Evolutionary conservation across 30 jellyfish, hydroid and myxozoan species (phyloP), one percentile per base, ranked within the genome.

Genomic region (Hydractinia symbiolongicarpus): DNA sequence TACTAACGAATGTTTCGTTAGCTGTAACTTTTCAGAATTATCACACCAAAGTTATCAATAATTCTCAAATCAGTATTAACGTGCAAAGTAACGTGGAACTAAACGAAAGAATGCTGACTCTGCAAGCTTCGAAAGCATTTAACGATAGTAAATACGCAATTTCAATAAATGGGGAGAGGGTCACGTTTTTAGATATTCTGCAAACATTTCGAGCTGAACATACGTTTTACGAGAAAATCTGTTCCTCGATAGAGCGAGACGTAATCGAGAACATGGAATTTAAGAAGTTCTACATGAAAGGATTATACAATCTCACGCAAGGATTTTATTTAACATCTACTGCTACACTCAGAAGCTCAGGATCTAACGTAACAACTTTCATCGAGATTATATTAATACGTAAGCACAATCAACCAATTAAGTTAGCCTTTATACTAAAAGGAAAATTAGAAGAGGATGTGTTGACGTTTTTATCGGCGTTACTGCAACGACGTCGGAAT

Each of bases 291-390:
- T 49, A 44, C 21, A 74, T 74, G 61, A 44, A 20, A 11, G 83
- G 83, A 74, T 49, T 74, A 4, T 74, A 74, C 54, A 58, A 74
- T 1, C 7, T 74, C 1, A 30, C 61, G 13, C 51, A 58, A 50
- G 83, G 83, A 74, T 74, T 74, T 50, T 74, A 74, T 74, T 74
- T 74, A 16, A 49, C 83, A 44, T 66, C 69, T 14, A 74, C 61
- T 53, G 58, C 66, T 44, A 4, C 54, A 9, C 20, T 55, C 9
- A 51, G 14, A 50, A 44, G 51, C 6, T 67, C 61, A 5, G 51
- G 54, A 50, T 74, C 67, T 50, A 74, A 74, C 4, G 69, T 11
- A 53, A 55, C 61, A 44, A 11, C 66, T 14, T 74, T 10, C 61
- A 49, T 58, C 49, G 83, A 74, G 54, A 56, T 74, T 9, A 74